Percentiles rank a stretch among this genome's conserved stretches.
Conservation (phyloP, 2,888 invertebrate genomes). For the Fabriciana adippe region DNA sequence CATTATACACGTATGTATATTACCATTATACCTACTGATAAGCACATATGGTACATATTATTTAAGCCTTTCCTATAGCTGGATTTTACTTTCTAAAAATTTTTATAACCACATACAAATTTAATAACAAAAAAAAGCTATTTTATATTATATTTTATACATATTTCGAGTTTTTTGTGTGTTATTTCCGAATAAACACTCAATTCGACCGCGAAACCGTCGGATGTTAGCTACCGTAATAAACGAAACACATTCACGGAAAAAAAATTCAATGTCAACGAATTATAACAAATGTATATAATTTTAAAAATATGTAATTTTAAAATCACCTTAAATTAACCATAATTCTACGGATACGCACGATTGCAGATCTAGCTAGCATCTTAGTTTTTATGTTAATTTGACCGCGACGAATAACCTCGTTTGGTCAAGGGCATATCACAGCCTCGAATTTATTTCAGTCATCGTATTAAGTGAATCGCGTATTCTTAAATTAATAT, state of each 20-base stretch:
- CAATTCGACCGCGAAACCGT: constrained; percentile 21
- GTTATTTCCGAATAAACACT: constrained; percentile 12
- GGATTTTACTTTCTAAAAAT: too few species aligned
- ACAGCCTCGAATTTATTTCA: constrained; percentile 60
- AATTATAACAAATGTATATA: constrained; percentile 18
- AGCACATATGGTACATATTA: too few species aligned
- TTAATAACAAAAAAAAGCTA: too few species aligned
- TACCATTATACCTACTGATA: too few species aligned
- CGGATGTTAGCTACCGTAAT: constrained; percentile 9
- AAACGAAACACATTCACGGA: constrained; percentile 23
- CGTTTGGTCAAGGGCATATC: constrained; percentile 67
- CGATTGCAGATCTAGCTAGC: constrained; percentile 46
- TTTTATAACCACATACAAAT: too few species aligned
- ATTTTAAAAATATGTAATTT: constrained; percentile 24
- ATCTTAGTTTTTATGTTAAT: constrained; percentile 49
- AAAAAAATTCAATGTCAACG: constrained; percentile 26
- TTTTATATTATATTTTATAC: too few species aligned
- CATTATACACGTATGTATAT: background rate
- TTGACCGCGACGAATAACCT: constrained; percentile 61
- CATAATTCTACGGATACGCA: constrained; percentile 42
- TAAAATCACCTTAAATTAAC: constrained; percentile 28
- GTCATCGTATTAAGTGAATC: constrained; percentile 53
- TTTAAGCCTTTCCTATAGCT: too few species aligned
- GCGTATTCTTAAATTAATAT: constrained; percentile 53
- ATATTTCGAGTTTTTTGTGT: background rate